Evolutionary conservation across 2,797 vertebrate genomes (phyloP).

Genomic region (Molossus molossus): DNA sequence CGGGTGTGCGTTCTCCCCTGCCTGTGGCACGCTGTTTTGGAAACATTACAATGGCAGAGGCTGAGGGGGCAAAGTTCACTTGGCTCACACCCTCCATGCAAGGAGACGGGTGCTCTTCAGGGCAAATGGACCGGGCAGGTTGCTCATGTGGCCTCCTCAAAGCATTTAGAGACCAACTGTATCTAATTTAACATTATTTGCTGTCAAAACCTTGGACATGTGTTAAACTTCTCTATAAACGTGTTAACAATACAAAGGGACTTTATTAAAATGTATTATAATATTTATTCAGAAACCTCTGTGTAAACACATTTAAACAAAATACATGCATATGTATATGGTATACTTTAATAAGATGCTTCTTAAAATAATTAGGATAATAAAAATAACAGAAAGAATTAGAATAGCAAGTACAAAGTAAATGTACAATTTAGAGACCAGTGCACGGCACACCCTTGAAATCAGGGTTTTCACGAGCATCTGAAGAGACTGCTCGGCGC

Average conservation of each 20-base stretch:
- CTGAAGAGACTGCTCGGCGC: not conserved
- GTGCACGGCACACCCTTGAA: not conserved
- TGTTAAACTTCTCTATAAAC: slow-evolving; percentile 31
- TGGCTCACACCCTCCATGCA: not conserved
- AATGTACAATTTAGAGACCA: not conserved
- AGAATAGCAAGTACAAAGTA: not conserved
- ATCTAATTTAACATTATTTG: slow-evolving; percentile 25
- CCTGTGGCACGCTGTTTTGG: slow-evolving; percentile 7
- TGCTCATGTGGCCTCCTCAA: slow-evolving; percentile 13
- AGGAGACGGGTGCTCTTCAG: not conserved
- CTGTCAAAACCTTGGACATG: not conserved
- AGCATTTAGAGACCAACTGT: not conserved
- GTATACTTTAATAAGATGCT: not conserved
- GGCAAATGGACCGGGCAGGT: not conserved
- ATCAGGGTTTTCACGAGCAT: not conserved
- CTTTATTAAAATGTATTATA: not conserved
- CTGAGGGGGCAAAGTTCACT: not conserved
- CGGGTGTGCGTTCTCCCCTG: not conserved
- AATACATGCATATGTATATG: not conserved
- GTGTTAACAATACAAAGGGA: not conserved
- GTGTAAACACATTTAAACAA: not conserved
- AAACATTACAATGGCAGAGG: slow-evolving; percentile 70
- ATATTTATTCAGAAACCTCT: not conserved
- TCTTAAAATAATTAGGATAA: not conserved
- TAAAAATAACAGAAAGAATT: not conserved